Conservation (phyloP, 2,888 invertebrate species). For the Liopterus haemorrhoidalis region DNA sequence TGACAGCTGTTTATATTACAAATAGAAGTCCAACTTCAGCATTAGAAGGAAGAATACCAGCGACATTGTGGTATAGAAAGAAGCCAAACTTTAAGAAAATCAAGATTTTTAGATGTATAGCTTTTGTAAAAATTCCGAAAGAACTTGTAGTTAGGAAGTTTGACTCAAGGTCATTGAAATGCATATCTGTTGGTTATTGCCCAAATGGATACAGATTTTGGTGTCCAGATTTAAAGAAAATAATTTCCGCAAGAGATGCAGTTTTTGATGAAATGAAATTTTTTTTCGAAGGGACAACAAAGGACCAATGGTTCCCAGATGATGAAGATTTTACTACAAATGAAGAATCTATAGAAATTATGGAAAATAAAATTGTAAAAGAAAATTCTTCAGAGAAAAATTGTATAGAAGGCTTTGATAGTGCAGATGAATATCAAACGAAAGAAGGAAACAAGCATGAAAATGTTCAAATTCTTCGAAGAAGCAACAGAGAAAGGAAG, state of each 20-base stretch:
- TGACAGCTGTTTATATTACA: background rate
- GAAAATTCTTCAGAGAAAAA: background rate
- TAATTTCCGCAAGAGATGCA: slow-evolving; percentile 11
- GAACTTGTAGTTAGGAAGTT: slow-evolving; percentile 23
- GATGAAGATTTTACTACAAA: too few species aligned
- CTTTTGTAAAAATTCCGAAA: slow-evolving; percentile 26
- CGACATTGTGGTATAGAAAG: slow-evolving; percentile 28
- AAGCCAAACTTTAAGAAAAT: slow-evolving; percentile 29
- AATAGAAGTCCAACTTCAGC: slow-evolving; percentile 2
- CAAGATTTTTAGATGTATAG: slow-evolving; percentile 28
- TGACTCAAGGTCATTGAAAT: slow-evolving; percentile 21
- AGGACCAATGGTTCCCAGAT: too few species aligned
- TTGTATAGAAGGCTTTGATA: background rate
- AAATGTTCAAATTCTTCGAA: background rate
- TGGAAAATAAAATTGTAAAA: background rate
- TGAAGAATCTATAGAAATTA: background rate
- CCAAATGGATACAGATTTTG: slow-evolving; percentile 7
- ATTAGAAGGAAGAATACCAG: slow-evolving; percentile 6
- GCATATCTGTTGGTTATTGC: slow-evolving; percentile 9
- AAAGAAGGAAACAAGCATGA: background rate
- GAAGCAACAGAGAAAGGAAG: background rate
- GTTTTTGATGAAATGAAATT: background rate
- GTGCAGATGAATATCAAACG: too few species aligned
- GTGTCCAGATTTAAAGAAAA: slow-evolving; percentile 15
- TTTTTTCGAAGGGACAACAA: background rate